Base-by-base conservation (phyloP, 2,888 invertebrate species). In the Poecilobothrus nobilitatus region DNA sequence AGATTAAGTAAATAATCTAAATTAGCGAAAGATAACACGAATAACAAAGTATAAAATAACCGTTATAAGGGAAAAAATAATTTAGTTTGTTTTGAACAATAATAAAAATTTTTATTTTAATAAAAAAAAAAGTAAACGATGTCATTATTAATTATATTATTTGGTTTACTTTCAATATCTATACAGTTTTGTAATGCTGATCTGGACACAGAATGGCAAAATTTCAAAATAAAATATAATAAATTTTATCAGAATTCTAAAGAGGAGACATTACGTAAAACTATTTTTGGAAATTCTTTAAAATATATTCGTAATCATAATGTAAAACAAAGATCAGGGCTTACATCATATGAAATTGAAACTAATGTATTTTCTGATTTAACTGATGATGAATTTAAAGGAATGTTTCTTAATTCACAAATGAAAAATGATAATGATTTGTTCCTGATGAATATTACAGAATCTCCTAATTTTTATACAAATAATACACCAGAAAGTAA, bases 311-410 rank as follows among this genome's bases (percentile, higher is more conserved):
- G 15, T 27, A 15, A 63, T 1, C 65, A 65, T 65, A 65, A 65
- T 37, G 3, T 12, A 6, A 8, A 37, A 20, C n/a, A n/a, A 18
- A 18, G 12, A 9, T 10, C 5, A 8, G 65, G 65, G 37, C 7
- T 65, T 34, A 20, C 8, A 6, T 37, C 65, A 21, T 33, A 27
- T 64, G 20, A 18, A n/a, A n/a, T 65, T 15, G 65, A n/a, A 20
- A 20, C 34, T 7, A 65, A 18, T n/a, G n/a, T 20, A 37, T 65
- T 65, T 37, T 15, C 65, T 20, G 65, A 65, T 65, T 10, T 34
- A 9, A 65, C 65, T 3, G 65, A 65, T 37, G 65, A 37, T 20
- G 65, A 65, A 37, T 65, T 33, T 53, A 15, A 53, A 12, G n/a
- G 2, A 18, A 53, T 4, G 15, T 53, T 4, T 53, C 6, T 53